Base-by-base conservation (phyloP, 2,888 invertebrate species). In the Amiota communis region DNA sequence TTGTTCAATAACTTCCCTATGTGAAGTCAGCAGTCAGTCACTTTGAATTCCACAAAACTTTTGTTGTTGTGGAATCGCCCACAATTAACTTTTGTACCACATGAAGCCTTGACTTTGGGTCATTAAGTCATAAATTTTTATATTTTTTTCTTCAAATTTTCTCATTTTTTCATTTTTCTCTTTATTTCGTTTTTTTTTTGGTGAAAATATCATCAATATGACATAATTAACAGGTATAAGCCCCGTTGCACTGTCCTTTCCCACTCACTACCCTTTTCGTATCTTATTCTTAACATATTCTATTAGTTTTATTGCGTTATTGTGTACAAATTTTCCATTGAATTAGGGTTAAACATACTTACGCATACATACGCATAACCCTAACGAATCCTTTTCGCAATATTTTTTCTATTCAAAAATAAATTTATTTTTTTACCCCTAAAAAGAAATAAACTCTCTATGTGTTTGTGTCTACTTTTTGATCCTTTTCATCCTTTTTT, bases 171-270 rank as follows among this genome's bases (percentile, higher is more conserved):
- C n/a, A 51, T n/a, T 51, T 51, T 51, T 8, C n/a, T 53, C 36
- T 2, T 53, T 53, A n/a, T 4, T 53, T 53, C 6, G 4, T n/a
- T 53, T 10, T n/a, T 15, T 8, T 53, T 53, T 53, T 53, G n/a
- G 13, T 15, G n/a, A 9, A 13, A 13, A 53, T 47, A 47, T 20
- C 46, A n/a, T 64, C 64, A n/a, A 59, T 17, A 64, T 46, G 64
- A 47, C 64, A 64, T 64, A 64, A 64, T 64, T 64, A 64, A 20
- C 64, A 64, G 64, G 46, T 64, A 46, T 47, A 36, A 36, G 47
- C n/a, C 36, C 8, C 6, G 12, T 36, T 64, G 46, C 46, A 11
- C 10, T 13, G 1, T 10, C 13, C 36, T 13, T 47, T 46, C n/a
- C n/a, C 15, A n/a, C 46, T n/a, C 59, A n/a, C n/a, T 59, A 15